Conservation (phyloP, 2,888 invertebrate species). For the Lasius platythorax region DNA sequence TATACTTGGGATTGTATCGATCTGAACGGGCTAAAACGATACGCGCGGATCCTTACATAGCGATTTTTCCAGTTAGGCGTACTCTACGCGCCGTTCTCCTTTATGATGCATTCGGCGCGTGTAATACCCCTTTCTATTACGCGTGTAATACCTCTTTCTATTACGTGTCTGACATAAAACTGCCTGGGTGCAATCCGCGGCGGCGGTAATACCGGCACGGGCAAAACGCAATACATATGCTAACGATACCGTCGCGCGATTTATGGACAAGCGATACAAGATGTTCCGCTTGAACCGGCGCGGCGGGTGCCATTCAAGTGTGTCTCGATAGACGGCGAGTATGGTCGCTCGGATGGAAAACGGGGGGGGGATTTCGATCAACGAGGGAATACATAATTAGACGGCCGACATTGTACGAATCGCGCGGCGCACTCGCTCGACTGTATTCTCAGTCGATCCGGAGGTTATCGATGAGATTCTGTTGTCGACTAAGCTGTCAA, state of each 20-base stretch:
- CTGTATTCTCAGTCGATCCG: slow-evolving; percentile 17
- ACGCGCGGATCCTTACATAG: background rate
- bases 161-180: slow-evolving; percentile 27
- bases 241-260: slow-evolving; percentile 50
- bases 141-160: slow-evolving; percentile 6
- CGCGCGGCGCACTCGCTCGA: background rate
- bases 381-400: slow-evolving; percentile 70
- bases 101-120: slow-evolving; percentile 42
- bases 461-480: background rate
- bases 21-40: background rate
- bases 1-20: background rate
- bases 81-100: slow-evolving; percentile 27
- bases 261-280: slow-evolving; percentile 54
- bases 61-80: slow-evolving; percentile 1
- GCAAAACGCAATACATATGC: slow-evolving; percentile 47
- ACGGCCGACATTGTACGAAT: slow-evolving; percentile 15
- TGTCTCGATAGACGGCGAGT: slow-evolving; percentile 37
- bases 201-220: background rate
- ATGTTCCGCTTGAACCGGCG: slow-evolving; percentile 46
- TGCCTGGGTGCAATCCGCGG: background rate
- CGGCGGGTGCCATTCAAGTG: slow-evolving; percentile 33
- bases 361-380: slow-evolving; percentile 61
- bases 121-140: slow-evolving; percentile 9
- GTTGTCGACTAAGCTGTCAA: background rate
- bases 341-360: slow-evolving; percentile 61